Evolutionary conservation across 2,888 invertebrate species (phyloP), one percentile per base, ranked within the genome.

Genomic region (Dryobotodes eremita): DNA sequence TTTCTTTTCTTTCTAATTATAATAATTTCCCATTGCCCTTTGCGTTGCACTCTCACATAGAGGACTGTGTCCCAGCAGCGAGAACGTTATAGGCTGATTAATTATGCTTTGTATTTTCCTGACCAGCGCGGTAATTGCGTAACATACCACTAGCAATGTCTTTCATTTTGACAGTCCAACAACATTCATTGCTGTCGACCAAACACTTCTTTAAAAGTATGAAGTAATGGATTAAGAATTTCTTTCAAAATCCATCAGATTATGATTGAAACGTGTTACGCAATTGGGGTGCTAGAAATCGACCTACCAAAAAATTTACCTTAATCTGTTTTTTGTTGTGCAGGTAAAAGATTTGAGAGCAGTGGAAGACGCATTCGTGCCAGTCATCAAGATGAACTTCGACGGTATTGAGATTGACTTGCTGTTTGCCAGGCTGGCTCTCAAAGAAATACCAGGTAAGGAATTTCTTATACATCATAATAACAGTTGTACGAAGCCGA

Each of bases 351-450:
- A 97, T 76, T 87, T 97, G 76, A 90, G 97, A 75, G 98, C 99
- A 2, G 99, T 99, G 0, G 99, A 99, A 95, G 99, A 99, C 94
- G 99, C 99, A 0, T 99, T 98, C 96, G 99, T 99, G 87, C 99
- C 99, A 6, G 99, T 99, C 15, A 99, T 99, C 87, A 99, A 99
- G 97, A 99, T 99, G 99, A 99, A 98, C 93, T 99, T 99, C 94
- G 99, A 99, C 97, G 99, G 99, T 53, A 99, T 99, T 88, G 99
- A 99, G 97, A 99, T 99, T 88, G 99, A 99, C 97, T 98, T 99
- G 98, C 96, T 99, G 84, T 99, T 99, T 97, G 99, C 99, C 0
- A 97, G 99, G 84, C 97, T 99, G 83, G 98, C 99, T 57, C 97
- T 99, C n/a, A 99, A 99, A 94, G 99, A 99, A 96, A 99, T 99